These are phyloP conservation scores for Empidonax traillii DNA, from an alignment of 2,113 vertebrate genomes.

Conservation along the genomic window DNA sequence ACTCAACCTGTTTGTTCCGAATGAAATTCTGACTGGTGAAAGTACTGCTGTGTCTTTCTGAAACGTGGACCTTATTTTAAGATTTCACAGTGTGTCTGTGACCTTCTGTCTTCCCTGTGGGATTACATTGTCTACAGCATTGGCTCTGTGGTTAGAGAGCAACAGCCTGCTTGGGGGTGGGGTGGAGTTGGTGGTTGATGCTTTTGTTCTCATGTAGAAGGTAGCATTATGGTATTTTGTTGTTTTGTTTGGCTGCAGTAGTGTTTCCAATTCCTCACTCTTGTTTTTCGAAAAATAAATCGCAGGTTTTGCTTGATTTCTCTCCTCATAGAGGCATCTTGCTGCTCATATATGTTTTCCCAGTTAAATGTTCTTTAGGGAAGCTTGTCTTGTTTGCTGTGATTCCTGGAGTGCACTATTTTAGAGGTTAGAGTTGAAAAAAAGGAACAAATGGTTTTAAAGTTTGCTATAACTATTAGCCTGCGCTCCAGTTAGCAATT, in stretches of 20 bases:
- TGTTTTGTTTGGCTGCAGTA: slow-evolving; percentile 37
- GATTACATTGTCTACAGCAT: slow-evolving; percentile 37
- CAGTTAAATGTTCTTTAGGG: slow-evolving; percentile 16
- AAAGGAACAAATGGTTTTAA: background rate
- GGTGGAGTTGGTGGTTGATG: slow-evolving; percentile 53
- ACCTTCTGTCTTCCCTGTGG: slow-evolving; percentile 43
- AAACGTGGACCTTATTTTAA: background rate
- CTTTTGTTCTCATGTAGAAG: slow-evolving; percentile 56
- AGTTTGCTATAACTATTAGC: background rate
- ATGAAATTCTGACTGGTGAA: background rate
- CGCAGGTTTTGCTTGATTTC: background rate
- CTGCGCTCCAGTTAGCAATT: background rate
- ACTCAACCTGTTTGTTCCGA: background rate
- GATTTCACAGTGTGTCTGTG: slow-evolving; percentile 1
- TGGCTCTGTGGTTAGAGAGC: slow-evolving; percentile 53
- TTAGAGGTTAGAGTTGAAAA: background rate
- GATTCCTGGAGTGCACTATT: background rate
- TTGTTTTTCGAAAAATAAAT: slow-evolving; percentile 3
- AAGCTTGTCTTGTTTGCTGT: slow-evolving; percentile 4
- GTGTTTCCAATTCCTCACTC: background rate
- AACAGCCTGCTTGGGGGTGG: slow-evolving; percentile 65
- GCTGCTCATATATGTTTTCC: background rate
- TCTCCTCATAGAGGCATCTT: background rate
- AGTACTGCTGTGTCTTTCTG: background rate
- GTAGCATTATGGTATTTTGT: slow-evolving; percentile 49